Conservation (phyloP, 2,888 invertebrate genomes). For the Chrysolina oricalcia region DNA sequence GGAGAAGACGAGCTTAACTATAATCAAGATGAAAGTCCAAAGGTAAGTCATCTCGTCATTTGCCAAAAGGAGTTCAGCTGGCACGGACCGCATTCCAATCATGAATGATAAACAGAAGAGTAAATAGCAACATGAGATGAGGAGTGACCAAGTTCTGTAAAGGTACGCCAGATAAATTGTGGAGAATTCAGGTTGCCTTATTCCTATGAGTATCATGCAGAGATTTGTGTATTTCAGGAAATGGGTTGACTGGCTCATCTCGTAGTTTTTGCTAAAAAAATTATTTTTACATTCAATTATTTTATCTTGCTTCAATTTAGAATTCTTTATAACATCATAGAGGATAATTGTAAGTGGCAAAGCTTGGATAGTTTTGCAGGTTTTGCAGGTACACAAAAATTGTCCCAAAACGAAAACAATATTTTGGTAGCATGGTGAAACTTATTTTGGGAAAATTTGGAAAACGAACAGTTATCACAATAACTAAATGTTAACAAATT, state of each 20-base stretch:
- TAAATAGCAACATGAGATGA: background rate
- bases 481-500: too few species aligned
- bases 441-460: too few species aligned
- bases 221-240: background rate
- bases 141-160: background rate
- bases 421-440: too few species aligned
- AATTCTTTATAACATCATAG: too few species aligned
- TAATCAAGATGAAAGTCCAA: background rate
- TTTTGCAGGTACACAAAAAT: too few species aligned
- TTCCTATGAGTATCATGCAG: background rate
- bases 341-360: too few species aligned
- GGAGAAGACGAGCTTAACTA: background rate
- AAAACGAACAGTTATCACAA: too few species aligned
- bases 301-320: too few species aligned
- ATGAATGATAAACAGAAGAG: background rate
- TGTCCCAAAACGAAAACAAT: too few species aligned
- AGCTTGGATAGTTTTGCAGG: too few species aligned
- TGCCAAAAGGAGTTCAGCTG: background rate
- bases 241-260: background rate
- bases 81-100: background rate
- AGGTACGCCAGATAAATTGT: background rate
- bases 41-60: background rate
- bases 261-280: too few species aligned
- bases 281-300: too few species aligned
- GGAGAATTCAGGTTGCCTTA: conserved; percentile 3